Evolutionary conservation across 2,113 vertebrate genomes (phyloP), one percentile per base, ranked within the genome.

Genomic region (Lagopus leucura): DNA sequence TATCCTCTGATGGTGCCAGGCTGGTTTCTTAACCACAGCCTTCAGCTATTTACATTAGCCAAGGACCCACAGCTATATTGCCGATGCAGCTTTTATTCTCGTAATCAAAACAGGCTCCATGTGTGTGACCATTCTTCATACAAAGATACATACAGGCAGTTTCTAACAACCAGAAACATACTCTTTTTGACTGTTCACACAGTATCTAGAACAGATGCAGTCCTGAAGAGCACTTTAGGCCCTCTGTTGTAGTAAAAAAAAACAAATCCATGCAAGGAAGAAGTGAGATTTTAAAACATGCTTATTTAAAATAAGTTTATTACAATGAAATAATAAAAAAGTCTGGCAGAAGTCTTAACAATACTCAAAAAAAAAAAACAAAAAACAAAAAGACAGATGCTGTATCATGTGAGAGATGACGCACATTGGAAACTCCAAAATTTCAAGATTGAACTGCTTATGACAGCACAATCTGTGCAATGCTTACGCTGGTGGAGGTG

Each of bases 251-350:
- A 90, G 61, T 18, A 65, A 89, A 92, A 88, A 38, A 75, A 94
- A 43, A 36, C 77, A 83, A 92, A 88, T 42, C 32, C 82, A 94
- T 92, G 92, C 88, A 90, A 81, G 83, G 80, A 96, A 67, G 83
- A 88, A 84, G 80, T 0, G 4, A 95, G 65, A 90, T 93, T 92
- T 94, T 75, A 94, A 81, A 96, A 89, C 92, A 94, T 83, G 93
- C 90, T 94, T 95, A 95, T 97, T 97, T 94, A 95, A 98, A 98
- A 98, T 97, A 98, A 97, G 91, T 98, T 98, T 98, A 98, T 98
- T 98, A 77, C 95, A 96, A 94, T 91, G 97, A 97, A 97, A 21
- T 96, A 95, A 45, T 97, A 97, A 84, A 98, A 97, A 96, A 98
- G 94, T 97, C 86, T 95, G 93, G 96, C 92, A 96, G 90, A 97